These are phyloP conservation scores for Zaprionus bogoriensis DNA, from an alignment of 2,888 invertebrate genomes.

Conservation along the genomic window DNA sequence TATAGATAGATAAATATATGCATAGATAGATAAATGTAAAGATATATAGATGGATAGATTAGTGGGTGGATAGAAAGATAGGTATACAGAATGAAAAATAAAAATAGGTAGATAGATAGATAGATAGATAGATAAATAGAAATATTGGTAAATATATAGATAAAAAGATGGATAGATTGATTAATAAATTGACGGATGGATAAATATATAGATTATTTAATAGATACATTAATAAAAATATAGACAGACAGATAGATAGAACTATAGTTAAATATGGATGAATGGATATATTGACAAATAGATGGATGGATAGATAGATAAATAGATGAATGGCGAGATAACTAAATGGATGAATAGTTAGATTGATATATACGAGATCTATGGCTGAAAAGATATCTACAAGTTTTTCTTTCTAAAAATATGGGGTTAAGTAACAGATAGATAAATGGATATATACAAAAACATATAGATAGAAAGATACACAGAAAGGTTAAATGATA, in stretches of 20 bases:
- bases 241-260: conserved; percentile 1
- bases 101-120: neutral
- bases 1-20: neutral
- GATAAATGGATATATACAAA: neutral
- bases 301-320: neutral
- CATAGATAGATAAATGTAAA: neutral
- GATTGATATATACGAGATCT: neutral
- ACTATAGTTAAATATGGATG: neutral
- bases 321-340: neutral
- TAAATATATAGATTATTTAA: neutral
- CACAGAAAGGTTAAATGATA: too few relatives aligned
- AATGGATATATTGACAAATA: neutral
- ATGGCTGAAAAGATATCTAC: too few relatives aligned
- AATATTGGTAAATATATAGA: neutral
- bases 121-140: neutral
- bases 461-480: neutral
- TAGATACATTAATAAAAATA: neutral
- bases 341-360: neutral
- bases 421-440: too few relatives aligned
- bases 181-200: neutral
- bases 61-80: neutral
- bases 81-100: neutral
- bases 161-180: neutral
- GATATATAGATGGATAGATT: too few relatives aligned
- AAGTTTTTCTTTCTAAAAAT: too few relatives aligned